phyloP scores from a whole-genome alignment of 2,113 vertebrate species.

The Ifrita kowaldi region DNA sequence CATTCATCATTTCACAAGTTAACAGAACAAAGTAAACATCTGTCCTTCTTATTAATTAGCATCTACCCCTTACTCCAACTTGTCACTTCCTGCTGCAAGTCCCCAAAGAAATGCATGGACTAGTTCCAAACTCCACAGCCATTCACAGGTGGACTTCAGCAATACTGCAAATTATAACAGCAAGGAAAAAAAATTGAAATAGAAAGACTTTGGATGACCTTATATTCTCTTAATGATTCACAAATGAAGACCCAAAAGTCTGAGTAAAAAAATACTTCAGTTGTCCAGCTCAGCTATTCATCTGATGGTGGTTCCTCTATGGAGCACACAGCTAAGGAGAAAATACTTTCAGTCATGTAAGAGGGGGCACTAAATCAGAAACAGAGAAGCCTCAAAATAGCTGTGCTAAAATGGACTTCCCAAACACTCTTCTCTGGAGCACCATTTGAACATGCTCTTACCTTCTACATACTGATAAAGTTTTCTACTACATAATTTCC shows the following conservation, averaged over 20 bases:
- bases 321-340: not conserved
- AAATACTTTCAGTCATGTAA: not conserved
- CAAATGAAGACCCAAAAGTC: not conserved
- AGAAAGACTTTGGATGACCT: not conserved
- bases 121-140: not conserved
- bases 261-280: slow-evolving; percentile 17
- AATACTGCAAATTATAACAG: not conserved
- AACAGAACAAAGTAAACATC: slow-evolving; percentile 38
- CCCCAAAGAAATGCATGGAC: not conserved
- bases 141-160: not conserved
- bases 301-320: not conserved
- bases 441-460: not conserved
- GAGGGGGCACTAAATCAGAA: not conserved
- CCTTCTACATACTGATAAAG: not conserved
- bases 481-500: not conserved
- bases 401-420: not conserved
- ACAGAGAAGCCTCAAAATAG: not conserved
- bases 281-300: not conserved
- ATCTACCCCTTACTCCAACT: not conserved
- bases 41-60: not conserved
- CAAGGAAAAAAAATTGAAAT: not conserved
- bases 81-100: not conserved
- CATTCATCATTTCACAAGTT: slow-evolving; percentile 36
- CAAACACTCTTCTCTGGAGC: not conserved
- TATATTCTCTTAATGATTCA: not conserved